Evolutionary conservation across 2,797 vertebrate species (phyloP).

Genomic region (Halcyon chelicuti): DNA sequence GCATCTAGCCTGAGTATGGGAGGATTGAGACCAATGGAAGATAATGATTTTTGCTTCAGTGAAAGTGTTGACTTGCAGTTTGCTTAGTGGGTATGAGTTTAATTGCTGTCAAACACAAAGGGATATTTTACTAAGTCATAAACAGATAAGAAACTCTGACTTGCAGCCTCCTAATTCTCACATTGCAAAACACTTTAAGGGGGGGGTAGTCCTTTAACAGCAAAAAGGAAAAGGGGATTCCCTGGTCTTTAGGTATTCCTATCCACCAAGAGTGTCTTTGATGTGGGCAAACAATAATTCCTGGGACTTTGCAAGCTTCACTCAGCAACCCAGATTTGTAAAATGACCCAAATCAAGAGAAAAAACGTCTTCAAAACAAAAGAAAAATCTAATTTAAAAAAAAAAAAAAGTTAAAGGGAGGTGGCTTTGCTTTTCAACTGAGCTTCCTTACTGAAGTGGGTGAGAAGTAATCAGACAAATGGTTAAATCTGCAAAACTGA

Average conservation of each 20-base stretch:
- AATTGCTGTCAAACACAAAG: not conserved
- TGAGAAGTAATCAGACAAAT: constrained; percentile 38
- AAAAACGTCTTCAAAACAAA: not conserved
- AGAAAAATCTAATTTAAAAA: too few relatives aligned
- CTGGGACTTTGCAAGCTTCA: not conserved
- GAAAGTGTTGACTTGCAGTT: not conserved
- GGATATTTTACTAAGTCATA: constrained; percentile 19
- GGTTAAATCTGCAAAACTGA: constrained; percentile 27
- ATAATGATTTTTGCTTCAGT: constrained; percentile 37
- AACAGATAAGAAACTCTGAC: not conserved
- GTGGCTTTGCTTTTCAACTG: not conserved
- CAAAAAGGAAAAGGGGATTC: not conserved
- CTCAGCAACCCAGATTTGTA: not conserved
- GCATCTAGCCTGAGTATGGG: not conserved
- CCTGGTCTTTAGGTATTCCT: not conserved
- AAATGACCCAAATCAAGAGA: not conserved
- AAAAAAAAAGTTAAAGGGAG: not conserved
- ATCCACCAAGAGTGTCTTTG: not conserved
- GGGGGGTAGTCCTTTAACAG: not conserved
- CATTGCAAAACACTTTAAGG: not conserved
- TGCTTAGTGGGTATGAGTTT: not conserved
- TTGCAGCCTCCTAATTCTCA: not conserved
- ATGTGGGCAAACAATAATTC: not conserved
- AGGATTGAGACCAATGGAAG: not conserved
- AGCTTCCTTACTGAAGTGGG: not conserved